Evolutionary conservation across 2,113 vertebrate species (phyloP), one percentile per base, ranked within the genome.

Genomic region (Calyptomena viridis): DNA sequence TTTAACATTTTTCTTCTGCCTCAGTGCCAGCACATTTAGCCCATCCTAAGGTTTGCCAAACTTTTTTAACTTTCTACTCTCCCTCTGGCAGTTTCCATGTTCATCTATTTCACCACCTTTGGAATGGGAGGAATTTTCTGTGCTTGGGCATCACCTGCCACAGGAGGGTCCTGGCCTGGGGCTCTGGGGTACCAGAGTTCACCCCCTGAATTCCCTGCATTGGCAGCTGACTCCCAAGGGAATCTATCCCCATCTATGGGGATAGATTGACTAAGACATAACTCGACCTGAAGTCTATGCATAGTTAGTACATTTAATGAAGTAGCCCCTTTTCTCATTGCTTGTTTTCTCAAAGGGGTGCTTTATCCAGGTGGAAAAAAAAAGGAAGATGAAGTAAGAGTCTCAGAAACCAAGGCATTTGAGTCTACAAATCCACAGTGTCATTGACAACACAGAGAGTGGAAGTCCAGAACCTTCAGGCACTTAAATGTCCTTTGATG

Each of bases 51-150:
- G 23, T 42, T 55, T 64, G 28, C 5, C 13, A 46, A 64, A 46
- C 2, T n/a, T 50, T 28, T 42, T 33, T 33, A 63, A 44, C 13
- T 33, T 47, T 42, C 81, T 28, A 13, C 0, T 0, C 5, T 63
- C 24, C 24, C 24, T 71, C 33, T 46, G 25, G 21, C 8, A 58
- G 25, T 12, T 25, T 74, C 14, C 11, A 30, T 18, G 30, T 37
- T 49, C 47, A 33, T 39, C 31, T 59, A 6, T 80, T 59, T 56
- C 39, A 42, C 22, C 19, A 17, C 4, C 17, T 47, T 39, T 44
- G 35, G 20, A n/a, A 39, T 37, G 8, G n/a, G 9, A 80, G 11
- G 12, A 50, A 20, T 27, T 18, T 11, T 12, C 3, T 9, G 4
- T 25, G 50, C 23, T 76, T 33, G 19, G n/a, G n/a, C 52, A 72